Evolutionary conservation across 2,888 invertebrate species (phyloP).

Genomic region (Sinhomidia bicolor): DNA sequence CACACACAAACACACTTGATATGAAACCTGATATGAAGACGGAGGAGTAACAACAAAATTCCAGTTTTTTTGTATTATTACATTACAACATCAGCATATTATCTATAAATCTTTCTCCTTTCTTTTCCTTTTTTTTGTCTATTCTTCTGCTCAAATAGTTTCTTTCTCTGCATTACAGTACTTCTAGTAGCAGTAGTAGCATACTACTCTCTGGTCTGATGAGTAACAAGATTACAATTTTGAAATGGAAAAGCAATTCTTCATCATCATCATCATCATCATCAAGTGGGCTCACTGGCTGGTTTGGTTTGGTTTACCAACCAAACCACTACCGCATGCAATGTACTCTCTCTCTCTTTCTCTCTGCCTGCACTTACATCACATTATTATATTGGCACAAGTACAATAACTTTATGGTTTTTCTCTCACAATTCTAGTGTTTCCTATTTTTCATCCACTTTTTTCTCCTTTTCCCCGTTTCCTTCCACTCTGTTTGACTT

Average conservation of each 20-base stretch:
- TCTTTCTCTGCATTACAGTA: too few species aligned
- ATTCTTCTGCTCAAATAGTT: too few species aligned
- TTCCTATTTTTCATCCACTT: conserved; percentile 14
- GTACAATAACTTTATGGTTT: conserved; percentile 35
- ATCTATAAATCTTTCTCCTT: too few species aligned
- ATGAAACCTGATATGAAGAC: neutral
- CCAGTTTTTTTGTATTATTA: too few species aligned
- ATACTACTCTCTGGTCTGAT: too few species aligned
- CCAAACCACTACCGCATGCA: neutral
- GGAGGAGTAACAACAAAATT: neutral
- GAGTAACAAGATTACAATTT: conserved; percentile 31
- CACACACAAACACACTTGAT: neutral
- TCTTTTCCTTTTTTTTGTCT: too few species aligned
- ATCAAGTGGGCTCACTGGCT: conserved; percentile 24
- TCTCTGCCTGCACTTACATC: too few species aligned
- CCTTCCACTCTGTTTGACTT: too few species aligned
- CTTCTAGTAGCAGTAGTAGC: neutral
- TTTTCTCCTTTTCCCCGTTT: neutral
- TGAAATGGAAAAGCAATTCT: conserved; percentile 41
- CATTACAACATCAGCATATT: too few species aligned
- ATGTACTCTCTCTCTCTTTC: too few species aligned
- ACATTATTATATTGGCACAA: conserved; percentile 1
- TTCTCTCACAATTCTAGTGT: conserved; percentile 33
- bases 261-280: conserved; percentile 17
- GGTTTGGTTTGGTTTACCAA: neutral